Conservation (phyloP, 2,888 invertebrate genomes). For the Megastigmus dorsalis region DNA sequence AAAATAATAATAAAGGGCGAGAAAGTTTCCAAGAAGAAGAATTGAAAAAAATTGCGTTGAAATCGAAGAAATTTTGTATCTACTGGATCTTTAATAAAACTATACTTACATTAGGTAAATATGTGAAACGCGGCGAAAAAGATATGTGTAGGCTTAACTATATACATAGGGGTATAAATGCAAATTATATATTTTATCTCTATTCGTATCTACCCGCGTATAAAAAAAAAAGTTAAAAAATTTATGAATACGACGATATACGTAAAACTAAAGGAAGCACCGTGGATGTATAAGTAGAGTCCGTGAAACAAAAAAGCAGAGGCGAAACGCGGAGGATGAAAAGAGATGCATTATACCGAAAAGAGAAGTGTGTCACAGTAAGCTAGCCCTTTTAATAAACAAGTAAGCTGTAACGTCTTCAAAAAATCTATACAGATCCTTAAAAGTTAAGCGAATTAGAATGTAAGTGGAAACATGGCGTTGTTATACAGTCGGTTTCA, state of each 20-base stretch:
- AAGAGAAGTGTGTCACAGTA: constrained; percentile 60
- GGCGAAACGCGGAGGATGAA: constrained; percentile 46
- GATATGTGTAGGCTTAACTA: constrained; percentile 58
- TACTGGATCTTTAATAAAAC: constrained; percentile 56
- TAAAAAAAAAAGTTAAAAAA: constrained; percentile 54
- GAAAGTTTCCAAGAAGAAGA: constrained; percentile 21
- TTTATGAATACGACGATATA: constrained; percentile 40
- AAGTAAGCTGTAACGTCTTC: constrained; percentile 62
- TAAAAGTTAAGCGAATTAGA: constrained; percentile 62
- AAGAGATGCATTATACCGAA: constrained; percentile 46
- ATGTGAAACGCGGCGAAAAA: constrained; percentile 55
- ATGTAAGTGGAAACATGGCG: constrained; percentile 62
- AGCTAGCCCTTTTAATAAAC: constrained; percentile 62
- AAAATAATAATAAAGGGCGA: neutral
- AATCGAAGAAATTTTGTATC: constrained; percentile 57
- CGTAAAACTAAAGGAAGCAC: constrained; percentile 55
- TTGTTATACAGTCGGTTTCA: constrained; percentile 63
- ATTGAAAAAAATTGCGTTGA: constrained; percentile 31
- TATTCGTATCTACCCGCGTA: constrained; percentile 68
- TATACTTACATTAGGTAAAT: constrained; percentile 57
- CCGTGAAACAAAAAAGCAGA: constrained; percentile 56
- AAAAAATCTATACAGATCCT: constrained; percentile 58
- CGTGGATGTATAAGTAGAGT: constrained; percentile 64
- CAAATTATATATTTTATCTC: constrained; percentile 72
- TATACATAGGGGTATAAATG: constrained; percentile 59